These are phyloP conservation scores for Kryptolebias ocellatus DNA, from an alignment of 2,797 vertebrate species.

Conservation along the genomic window DNA sequence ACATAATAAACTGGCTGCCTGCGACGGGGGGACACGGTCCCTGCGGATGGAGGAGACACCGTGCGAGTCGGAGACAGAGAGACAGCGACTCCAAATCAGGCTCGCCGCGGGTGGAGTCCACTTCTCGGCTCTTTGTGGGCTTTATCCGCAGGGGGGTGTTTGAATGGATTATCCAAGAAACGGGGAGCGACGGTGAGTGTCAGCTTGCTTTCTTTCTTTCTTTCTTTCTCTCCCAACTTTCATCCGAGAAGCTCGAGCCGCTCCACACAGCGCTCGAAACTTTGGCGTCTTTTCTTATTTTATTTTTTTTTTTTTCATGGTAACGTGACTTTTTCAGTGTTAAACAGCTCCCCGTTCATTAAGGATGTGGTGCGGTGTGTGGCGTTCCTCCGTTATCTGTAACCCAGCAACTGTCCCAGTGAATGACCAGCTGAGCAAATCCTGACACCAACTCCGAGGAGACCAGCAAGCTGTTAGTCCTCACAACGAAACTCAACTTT, in stretches of 20 bases:
- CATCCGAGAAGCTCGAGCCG: neutral
- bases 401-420: slow-evolving; percentile 80
- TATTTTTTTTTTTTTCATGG: too few species aligned
- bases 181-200: slow-evolving; percentile 40
- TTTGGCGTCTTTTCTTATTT: too few species aligned
- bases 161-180: slow-evolving; percentile 31
- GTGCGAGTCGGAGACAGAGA: slow-evolving; percentile 37
- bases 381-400: slow-evolving; percentile 77
- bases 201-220: slow-evolving; percentile 14
- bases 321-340: slow-evolving; percentile 3
- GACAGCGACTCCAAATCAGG: slow-evolving; percentile 50
- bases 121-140: slow-evolving; percentile 52
- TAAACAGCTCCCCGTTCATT: neutral
- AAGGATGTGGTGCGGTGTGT: slow-evolving; percentile 11
- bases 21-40: slow-evolving; percentile 45
- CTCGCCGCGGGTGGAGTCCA: slow-evolving; percentile 59
- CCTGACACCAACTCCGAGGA: slow-evolving; percentile 59
- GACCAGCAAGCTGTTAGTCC: slow-evolving; percentile 12
- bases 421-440: slow-evolving; percentile 74
- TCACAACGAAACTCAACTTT: neutral
- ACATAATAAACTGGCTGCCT: slow-evolving; percentile 60
- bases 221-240: slow-evolving; percentile 25
- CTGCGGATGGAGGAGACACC: slow-evolving; percentile 59
- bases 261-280: neutral
- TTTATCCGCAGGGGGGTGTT: slow-evolving; percentile 34